phyloP scores from a whole-genome alignment of 2,888 invertebrate species.

The Ochropleura leucogaster region DNA sequence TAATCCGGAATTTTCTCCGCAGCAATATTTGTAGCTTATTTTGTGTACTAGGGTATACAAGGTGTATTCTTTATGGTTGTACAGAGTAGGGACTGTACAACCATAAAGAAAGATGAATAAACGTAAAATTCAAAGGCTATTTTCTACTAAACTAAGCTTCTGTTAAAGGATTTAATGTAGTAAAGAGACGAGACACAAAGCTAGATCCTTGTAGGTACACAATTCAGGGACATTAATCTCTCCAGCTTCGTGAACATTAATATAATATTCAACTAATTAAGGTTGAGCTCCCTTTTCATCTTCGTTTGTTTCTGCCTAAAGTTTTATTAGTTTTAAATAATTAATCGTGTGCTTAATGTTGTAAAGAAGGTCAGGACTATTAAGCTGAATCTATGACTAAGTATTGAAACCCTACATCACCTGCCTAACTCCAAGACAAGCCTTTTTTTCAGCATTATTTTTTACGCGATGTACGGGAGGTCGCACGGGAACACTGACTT shows the following conservation, averaged over 20 bases:
- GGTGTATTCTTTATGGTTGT: too few species aligned
- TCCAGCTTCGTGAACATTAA: slow-evolving; percentile 23
- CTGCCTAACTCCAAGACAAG: too few species aligned
- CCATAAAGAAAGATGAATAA: background rate
- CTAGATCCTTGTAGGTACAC: slow-evolving; percentile 25
- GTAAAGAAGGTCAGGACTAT: background rate
- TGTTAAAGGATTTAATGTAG: slow-evolving; percentile 21
- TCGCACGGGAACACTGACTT: too few species aligned
- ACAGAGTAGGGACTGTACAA: too few species aligned
- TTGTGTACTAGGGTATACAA: too few species aligned
- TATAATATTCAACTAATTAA: slow-evolving; percentile 54
- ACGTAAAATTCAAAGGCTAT: slow-evolving; percentile 13
- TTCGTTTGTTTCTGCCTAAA: slow-evolving; percentile 15
- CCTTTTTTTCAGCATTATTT: too few species aligned
- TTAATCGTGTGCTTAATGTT: slow-evolving; percentile 1
- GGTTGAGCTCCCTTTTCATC: slow-evolving; percentile 25
- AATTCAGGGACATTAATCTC: slow-evolving; percentile 38
- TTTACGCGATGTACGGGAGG: too few species aligned
- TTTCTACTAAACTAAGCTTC: slow-evolving; percentile 19
- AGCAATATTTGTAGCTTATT: too few species aligned
- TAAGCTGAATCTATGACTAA: background rate
- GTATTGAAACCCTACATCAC: too few species aligned
- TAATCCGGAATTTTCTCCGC: too few species aligned
- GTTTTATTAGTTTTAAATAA: slow-evolving; percentile 23
- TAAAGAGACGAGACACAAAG: slow-evolving; percentile 16